phyloP scores from a whole-genome alignment of 2,797 vertebrate genomes.

The Mormyrops attenuatus region DNA sequence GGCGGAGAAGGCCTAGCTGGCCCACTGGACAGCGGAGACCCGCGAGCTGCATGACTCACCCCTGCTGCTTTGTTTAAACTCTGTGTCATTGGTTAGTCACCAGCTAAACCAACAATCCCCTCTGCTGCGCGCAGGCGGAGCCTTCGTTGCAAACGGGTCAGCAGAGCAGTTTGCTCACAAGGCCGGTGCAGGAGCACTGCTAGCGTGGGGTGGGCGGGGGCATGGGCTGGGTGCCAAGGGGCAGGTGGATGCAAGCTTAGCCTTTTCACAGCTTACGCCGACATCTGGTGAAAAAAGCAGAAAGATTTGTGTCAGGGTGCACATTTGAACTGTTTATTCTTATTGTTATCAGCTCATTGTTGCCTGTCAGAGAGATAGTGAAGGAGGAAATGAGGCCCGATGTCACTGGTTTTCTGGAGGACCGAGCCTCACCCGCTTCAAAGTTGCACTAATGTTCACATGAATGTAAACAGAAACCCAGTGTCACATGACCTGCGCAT shows the following conservation, averaged over 20 bases:
- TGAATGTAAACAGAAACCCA: not conserved
- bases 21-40: not conserved
- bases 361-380: not conserved
- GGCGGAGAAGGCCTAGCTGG: not conserved
- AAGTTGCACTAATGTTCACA: not conserved
- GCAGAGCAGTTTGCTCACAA: not conserved
- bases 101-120: slow-evolving; percentile 12
- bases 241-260: not conserved
- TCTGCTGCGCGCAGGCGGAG: not conserved
- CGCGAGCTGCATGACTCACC: slow-evolving; percentile 12
- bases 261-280: not conserved
- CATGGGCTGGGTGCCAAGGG: not conserved
- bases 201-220: not conserved
- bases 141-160: not conserved
- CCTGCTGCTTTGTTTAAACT: not conserved
- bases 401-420: not conserved
- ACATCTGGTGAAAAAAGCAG: not conserved
- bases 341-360: not conserved
- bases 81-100: slow-evolving; percentile 16
- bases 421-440: not conserved
- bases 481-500: not conserved
- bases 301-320: not conserved
- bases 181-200: not conserved
- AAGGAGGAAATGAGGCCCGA: not conserved
- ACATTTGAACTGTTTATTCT: not conserved